A percentile compares a stretch with the other conserved stretches of the same genome.
These are phyloP conservation scores for Phaethornis superciliosus DNA, from an alignment of 2,113 vertebrate species.

Conservation along the genomic window DNA sequence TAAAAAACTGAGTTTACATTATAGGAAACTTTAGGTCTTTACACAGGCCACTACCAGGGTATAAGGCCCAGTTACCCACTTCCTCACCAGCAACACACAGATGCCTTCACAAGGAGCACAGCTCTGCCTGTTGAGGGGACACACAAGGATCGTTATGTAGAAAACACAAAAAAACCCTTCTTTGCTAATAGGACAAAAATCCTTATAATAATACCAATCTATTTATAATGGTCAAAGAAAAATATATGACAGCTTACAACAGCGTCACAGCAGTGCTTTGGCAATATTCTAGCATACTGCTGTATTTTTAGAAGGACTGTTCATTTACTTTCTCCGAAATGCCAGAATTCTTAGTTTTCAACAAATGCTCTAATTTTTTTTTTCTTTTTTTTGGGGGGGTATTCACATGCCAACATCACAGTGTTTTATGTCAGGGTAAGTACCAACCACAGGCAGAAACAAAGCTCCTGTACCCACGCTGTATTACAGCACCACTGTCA, in stretches of 20 bases:
- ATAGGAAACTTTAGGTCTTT: background rate
- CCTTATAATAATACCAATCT: slow-evolving; percentile 50
- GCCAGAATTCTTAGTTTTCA: slow-evolving; percentile 50
- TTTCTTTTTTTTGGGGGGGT: background rate
- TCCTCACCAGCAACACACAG: background rate
- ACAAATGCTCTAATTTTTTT: background rate
- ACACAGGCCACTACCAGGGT: background rate
- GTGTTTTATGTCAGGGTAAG: slow-evolving; percentile 14
- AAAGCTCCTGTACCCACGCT: slow-evolving; percentile 12
- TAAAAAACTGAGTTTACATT: background rate
- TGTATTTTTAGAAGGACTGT: slow-evolving; percentile 66
- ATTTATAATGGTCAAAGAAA: slow-evolving; percentile 66
- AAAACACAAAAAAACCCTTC: background rate
- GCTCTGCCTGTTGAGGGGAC: background rate
- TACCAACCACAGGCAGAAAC: slow-evolving; percentile 9
- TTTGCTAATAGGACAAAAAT: slow-evolving; percentile 44
- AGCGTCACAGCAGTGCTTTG: slow-evolving; percentile 42
- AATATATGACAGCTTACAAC: slow-evolving; percentile 34
- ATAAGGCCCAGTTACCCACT: background rate
- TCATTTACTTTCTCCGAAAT: slow-evolving; percentile 59
- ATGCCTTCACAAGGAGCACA: background rate
- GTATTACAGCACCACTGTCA: background rate
- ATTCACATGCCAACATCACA: slow-evolving; percentile 37
- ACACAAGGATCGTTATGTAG: background rate
- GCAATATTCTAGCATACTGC: slow-evolving; percentile 58